Evolutionary conservation across 1,140 invertebrate genomes (phyloP).

Genomic region (Archivesica marissinica): DNA sequence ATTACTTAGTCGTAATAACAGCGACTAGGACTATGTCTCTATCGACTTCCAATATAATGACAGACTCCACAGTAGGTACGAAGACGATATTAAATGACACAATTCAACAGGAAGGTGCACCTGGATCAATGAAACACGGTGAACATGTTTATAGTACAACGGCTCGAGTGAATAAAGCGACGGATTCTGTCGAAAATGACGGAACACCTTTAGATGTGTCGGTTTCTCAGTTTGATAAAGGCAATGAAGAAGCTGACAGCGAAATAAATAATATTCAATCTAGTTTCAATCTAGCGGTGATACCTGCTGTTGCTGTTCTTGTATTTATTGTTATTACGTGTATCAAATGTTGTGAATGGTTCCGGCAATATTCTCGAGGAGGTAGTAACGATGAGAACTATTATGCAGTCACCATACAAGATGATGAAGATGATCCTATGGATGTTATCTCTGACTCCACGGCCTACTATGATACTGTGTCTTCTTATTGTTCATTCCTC

Average conservation of each 20-base stretch:
- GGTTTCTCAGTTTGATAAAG: background rate
- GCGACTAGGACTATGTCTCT: too few species aligned
- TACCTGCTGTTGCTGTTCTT: background rate
- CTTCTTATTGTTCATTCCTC: background rate
- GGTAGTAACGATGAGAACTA: background rate
- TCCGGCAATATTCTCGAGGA: conserved; percentile 32
- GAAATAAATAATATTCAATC: conserved; percentile 3
- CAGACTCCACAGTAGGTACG: too few species aligned
- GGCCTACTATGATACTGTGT: conserved; percentile 1
- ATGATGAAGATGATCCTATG: conserved; percentile 5
- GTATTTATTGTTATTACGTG: conserved; percentile 17
- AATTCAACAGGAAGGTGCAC: too few species aligned
- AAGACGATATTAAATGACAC: too few species aligned
- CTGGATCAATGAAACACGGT: too few species aligned
- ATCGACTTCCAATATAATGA: too few species aligned
- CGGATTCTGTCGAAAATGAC: background rate
- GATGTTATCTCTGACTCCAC: conserved; percentile 26
- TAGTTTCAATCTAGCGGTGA: conserved; percentile 33
- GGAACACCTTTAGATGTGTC: background rate
- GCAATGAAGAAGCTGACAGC: background rate
- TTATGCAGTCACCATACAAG: conserved; percentile 13
- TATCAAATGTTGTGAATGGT: conserved; percentile 45
- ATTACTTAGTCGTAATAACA: too few species aligned
- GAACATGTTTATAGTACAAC: too few species aligned
- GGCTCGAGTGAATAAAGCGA: too few species aligned